These are phyloP conservation scores for Lerista edwardsae DNA, from an alignment of 2,797 vertebrate genomes.

Conservation along the genomic window DNA sequence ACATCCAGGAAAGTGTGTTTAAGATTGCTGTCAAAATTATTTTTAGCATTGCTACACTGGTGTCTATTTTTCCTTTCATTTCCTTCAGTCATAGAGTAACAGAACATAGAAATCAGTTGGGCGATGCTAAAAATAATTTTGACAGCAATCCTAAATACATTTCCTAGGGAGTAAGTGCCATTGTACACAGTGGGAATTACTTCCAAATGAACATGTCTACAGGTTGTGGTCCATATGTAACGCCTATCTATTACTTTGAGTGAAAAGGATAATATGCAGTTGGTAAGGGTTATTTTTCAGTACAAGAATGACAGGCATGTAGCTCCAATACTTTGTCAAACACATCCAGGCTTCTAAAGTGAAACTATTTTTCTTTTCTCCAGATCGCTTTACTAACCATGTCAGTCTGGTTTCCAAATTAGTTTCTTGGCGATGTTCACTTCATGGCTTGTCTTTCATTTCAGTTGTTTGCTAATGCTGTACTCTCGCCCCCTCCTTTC, in stretches of 20 bases:
- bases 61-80: too few relatives aligned
- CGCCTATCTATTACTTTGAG: too few relatives aligned
- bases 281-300: neutral
- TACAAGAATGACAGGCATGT: neutral
- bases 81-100: too few relatives aligned
- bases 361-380: neutral
- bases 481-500: neutral
- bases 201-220: too few relatives aligned
- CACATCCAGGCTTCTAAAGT: neutral
- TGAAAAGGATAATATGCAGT: too few relatives aligned
- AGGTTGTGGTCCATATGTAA: too few relatives aligned
- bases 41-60: too few relatives aligned
- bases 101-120: too few relatives aligned
- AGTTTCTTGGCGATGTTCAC: neutral
- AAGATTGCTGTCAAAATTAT: neutral
- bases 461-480: conserved; percentile 2
- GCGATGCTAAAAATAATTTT: neutral
- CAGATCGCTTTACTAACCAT: neutral
- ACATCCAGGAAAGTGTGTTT: neutral
- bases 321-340: neutral
- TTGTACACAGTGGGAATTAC: too few relatives aligned
- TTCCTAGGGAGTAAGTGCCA: too few relatives aligned
- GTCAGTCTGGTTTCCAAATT: neutral
- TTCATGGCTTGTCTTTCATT: conserved; percentile 25
- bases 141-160: too few relatives aligned